Base-by-base conservation (phyloP, 2,888 invertebrate genomes). In the Polietes domitor region DNA sequence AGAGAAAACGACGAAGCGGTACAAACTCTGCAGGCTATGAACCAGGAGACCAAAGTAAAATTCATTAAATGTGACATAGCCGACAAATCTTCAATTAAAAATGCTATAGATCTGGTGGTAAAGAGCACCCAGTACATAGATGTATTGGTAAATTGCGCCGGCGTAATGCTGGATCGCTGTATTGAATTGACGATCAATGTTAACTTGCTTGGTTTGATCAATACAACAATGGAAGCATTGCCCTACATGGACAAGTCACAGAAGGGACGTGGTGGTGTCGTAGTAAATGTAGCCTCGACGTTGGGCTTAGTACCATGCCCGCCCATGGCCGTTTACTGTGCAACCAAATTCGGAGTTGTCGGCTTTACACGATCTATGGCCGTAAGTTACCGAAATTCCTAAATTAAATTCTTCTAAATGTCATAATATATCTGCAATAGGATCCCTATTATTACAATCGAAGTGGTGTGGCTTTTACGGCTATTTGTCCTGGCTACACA, bases 251-350 rank as follows among this genome's bases (percentile, higher is more conserved):
- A 90, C 43, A 90, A 88, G 75, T 87, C 89, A 12, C 88, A 90
- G 43, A 89, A 90, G 0, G 91, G 92, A 12, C 88, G 87, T n/a
- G 92, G 92, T 15, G 91, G 91, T 6, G 86, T 90, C 21, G 89
- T 92, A 61, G 87, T 90, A 15, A 91, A 91, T 83, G 87, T 91
- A 32, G 87, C 91, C 0, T 91, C 91, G 0, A 86, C 87, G 0
- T 85, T 89, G 2, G 90, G 89, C 2, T 65, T 91, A 5, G 77
- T 83, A 12, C 89, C 88, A 61, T 24, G 79, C n/a, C 63, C 87
- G 0, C 82, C 85, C 2, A 32, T 89, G 21, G 89, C 90, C 5
- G 86, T 91, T 0, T 92, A 91, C 84, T 85, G 87, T 32, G 91
- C 89, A 3, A 87, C 89, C 17, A 91, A 91, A 77, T 87, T 88